These are phyloP conservation scores for Papilio helenus DNA, from an alignment of 1,140 invertebrate genomes.

Conservation along the genomic window DNA sequence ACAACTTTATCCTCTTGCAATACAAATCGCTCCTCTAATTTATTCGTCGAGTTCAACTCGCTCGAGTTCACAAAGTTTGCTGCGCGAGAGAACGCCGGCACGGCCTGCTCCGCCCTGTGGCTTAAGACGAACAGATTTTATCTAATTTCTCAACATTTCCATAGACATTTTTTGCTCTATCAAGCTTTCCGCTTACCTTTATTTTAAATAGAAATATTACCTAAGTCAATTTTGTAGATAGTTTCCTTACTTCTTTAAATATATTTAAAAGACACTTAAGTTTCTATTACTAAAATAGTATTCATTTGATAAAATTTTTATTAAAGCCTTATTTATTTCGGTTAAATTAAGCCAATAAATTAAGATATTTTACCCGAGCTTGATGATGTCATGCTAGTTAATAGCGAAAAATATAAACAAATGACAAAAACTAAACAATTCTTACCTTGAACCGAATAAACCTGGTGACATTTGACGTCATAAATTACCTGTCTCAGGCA, in stretches of 20 bases:
- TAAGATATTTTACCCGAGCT: not conserved
- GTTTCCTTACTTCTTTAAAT: no score
- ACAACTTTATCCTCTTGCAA: constrained; percentile 56
- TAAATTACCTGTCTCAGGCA: constrained; percentile 23
- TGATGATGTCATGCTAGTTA: not conserved
- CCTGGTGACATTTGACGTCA: not conserved
- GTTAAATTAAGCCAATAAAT: no score
- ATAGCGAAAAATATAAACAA: no score
- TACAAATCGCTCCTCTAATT: constrained; percentile 65
- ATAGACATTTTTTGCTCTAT: constrained; percentile 27
- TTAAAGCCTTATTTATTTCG: no score
- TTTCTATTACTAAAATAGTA: no score
- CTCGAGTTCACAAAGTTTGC: constrained; percentile 53
- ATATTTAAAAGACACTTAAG: no score
- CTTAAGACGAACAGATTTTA: constrained; percentile 32
- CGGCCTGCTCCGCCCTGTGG: not conserved
- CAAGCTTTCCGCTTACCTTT: not conserved
- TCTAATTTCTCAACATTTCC: constrained; percentile 35
- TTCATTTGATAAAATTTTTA: no score
- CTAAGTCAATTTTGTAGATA: no score
- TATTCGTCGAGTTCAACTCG: constrained; percentile 58
- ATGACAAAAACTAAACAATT: not conserved
- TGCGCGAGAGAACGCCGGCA: constrained; percentile 30
- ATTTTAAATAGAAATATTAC: not conserved
- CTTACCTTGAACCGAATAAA: not conserved